A percentile compares a stretch with the other conserved stretches of the same genome.
Conservation (phyloP, 2,888 invertebrate genomes). For the Dorcus hopei region DNA sequence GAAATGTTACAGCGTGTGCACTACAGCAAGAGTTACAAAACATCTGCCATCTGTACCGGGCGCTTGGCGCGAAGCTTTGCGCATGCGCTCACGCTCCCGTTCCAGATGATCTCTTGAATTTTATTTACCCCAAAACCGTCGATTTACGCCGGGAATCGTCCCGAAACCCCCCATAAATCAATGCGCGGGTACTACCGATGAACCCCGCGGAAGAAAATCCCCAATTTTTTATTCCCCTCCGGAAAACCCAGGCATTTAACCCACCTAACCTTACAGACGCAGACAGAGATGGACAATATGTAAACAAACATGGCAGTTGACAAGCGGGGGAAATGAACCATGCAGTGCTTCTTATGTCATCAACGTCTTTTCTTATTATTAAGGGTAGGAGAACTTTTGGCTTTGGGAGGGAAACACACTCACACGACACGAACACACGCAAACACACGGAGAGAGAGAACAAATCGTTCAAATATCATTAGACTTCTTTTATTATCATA, state of each 20-base stretch:
- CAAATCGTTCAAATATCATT: background rate
- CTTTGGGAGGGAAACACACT: background rate
- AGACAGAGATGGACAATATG: slow-evolving; percentile 35
- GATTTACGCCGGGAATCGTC: too few relatives aligned
- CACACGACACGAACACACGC: background rate
- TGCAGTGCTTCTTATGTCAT: slow-evolving; percentile 31
- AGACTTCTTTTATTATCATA: slow-evolving; percentile 30
- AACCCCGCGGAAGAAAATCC: too few relatives aligned
- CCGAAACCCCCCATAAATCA: too few relatives aligned
- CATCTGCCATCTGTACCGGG: slow-evolving; percentile 53
- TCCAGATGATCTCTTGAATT: slow-evolving; percentile 32
- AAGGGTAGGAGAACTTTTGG: too few relatives aligned
- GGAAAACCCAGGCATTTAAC: slow-evolving; percentile 10
- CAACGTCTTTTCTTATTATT: slow-evolving; percentile 8
- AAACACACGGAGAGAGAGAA: too few relatives aligned
- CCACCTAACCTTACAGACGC: slow-evolving; percentile 26
- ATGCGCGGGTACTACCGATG: too few relatives aligned
- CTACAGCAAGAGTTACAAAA: slow-evolving; percentile 46
- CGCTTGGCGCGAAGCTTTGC: slow-evolving; percentile 50
- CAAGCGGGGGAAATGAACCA: slow-evolving; percentile 35
- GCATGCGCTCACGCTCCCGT: slow-evolving; percentile 37
- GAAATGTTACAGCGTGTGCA: slow-evolving; percentile 39
- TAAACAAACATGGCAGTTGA: slow-evolving; percentile 41
- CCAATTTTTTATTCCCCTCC: background rate
- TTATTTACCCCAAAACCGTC: slow-evolving; percentile 3